A percentile compares a stretch with the other conserved stretches of the same genome.
These are phyloP conservation scores for Anthopleura sola DNA, from an alignment of 64 coral and sea anemone species.

Conservation along the genomic window DNA sequence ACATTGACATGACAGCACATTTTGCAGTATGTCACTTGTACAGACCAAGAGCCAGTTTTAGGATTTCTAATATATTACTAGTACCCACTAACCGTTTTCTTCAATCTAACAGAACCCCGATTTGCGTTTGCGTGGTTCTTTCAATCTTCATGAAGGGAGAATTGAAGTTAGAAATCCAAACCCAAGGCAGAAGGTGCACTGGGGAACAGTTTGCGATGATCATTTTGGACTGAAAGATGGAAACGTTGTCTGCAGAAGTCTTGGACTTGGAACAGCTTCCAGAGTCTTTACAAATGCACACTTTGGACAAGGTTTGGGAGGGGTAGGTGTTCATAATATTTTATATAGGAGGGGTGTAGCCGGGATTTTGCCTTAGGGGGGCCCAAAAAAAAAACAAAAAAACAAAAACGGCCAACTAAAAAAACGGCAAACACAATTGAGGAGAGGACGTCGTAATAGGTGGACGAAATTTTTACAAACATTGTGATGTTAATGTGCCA, in stretches of 20 bases:
- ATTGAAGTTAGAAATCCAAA: slow-evolving; percentile 38
- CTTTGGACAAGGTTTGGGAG: slow-evolving; percentile 42
- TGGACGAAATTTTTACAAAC: no score
- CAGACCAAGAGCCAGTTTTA: not conserved
- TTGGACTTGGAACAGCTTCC: slow-evolving; percentile 56
- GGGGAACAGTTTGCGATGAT: slow-evolving; percentile 75
- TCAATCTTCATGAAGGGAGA: slow-evolving; percentile 60
- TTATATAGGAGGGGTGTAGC: no score
- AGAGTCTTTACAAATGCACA: slow-evolving; percentile 26
- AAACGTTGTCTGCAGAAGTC: slow-evolving; percentile 56
- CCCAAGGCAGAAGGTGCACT: not conserved
- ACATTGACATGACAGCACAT: no score
- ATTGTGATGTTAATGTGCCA: no score
- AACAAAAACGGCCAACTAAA: no score
- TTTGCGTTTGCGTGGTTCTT: slow-evolving; percentile 62
- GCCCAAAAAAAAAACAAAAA: no score
- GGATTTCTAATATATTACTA: no score
- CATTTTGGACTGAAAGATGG: slow-evolving; percentile 46
- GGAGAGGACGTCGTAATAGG: no score
- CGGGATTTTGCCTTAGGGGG: no score
- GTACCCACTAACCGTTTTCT: not conserved
- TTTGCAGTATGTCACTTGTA: no score
- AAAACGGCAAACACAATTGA: no score
- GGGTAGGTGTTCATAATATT: slow-evolving; percentile 12
- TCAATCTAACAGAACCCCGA: not conserved